Base-by-base conservation (phyloP, 23 tunicate species). In the Halocynthia roretzi region DNA sequence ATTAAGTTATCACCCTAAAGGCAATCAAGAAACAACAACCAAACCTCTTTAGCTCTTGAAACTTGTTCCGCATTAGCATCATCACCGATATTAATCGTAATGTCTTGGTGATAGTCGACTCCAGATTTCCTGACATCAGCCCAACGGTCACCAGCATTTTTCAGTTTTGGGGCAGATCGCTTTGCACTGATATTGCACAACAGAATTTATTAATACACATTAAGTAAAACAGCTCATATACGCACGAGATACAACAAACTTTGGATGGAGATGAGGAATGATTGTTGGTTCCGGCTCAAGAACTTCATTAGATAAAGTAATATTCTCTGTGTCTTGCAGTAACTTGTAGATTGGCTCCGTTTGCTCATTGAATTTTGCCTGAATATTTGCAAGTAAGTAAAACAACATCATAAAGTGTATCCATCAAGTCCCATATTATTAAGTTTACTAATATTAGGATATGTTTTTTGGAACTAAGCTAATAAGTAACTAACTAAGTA, bases 351-450 rank as follows among this genome's bases (percentile, higher is more conserved):
- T 72, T 15, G 84, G 87, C 31, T 91, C 97, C 87, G 80, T 91
- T 48, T 91, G 97, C 52, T 91, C 91, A 48, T 85, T 91, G 22
- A 91, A 91, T n/a, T 56, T 61, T 6, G 97, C 97, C 84, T 87
- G 68, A 53, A 80, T 31, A 31, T 31, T 31, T 31, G 44, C 44
- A 31, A 31, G 44, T 31, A 31, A 31, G 1, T 31, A 31, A 31
- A 31, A 31, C 44, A 31, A 31, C 44, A 31, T 31, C 44, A 31
- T 31, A 31, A 31, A 31, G 1, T 31, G 44, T 31, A 31, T 31
- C 44, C 44, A 31, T 31, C 2, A 4, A 31, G 44, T 31, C 44
- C 44, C 44, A 31, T 31, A 31, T 31, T 31, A 31, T 31, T 31
- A 31, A 0, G 44, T 1, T 31, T 31, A 31, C 44, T 0, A 4